Conservation (phyloP, 2,797 vertebrate genomes). For the Centroberyx gerrardi region DNA sequence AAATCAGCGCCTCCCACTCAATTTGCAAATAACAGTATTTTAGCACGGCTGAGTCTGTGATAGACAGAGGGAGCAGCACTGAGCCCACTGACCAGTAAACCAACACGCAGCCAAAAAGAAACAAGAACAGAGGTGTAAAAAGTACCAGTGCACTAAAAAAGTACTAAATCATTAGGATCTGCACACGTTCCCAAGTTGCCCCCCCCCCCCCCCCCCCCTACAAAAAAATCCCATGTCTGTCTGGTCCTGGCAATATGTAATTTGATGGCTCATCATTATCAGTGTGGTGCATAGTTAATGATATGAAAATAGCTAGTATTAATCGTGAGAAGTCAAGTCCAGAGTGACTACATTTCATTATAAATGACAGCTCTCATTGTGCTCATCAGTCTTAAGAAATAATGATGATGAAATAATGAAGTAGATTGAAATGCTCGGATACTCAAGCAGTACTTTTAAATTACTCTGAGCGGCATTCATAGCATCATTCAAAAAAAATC, state of each 20-base stretch:
- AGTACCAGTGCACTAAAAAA: neutral
- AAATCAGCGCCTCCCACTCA: slow-evolving; percentile 78
- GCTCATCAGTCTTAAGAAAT: neutral
- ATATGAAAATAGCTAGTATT: no score
- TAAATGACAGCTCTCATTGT: neutral
- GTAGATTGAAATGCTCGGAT: neutral
- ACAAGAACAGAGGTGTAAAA: slow-evolving; percentile 8
- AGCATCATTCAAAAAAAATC: neutral
- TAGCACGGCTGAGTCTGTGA: slow-evolving; percentile 66
- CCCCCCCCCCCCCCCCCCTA: no score
- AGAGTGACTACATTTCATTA: neutral
- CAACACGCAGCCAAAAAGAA: slow-evolving; percentile 19
- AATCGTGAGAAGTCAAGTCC: neutral
- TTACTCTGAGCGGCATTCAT: neutral
- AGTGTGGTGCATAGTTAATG: no score
- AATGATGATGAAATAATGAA: neutral
- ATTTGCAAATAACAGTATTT: slow-evolving; percentile 80
- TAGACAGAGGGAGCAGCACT: slow-evolving; percentile 45
- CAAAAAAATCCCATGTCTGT: neutral
- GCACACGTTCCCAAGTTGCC: neutral
- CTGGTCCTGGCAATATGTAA: neutral
- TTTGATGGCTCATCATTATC: neutral
- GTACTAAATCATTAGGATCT: no score
- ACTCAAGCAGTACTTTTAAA: neutral
- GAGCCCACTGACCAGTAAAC: slow-evolving; percentile 50